These are phyloP conservation scores for Vireo griseus DNA, from an alignment of 2,797 vertebrate genomes.

Conservation along the genomic window DNA sequence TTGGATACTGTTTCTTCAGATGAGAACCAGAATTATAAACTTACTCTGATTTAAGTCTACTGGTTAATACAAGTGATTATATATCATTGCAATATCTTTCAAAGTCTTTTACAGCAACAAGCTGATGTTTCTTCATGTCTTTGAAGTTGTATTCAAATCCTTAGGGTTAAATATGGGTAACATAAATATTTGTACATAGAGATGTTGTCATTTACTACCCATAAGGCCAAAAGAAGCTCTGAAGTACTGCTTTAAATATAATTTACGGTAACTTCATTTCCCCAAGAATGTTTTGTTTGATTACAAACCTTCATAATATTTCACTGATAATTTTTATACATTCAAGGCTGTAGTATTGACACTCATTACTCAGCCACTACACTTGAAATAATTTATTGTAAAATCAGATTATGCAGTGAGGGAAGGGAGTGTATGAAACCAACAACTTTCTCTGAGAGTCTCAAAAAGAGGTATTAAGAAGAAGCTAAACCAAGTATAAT, in stretches of 20 bases:
- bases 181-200: slow-evolving; percentile 16
- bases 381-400: neutral
- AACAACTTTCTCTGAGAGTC: neutral
- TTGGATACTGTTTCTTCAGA: neutral
- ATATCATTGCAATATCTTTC: neutral
- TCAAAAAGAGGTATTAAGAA: neutral
- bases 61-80: neutral
- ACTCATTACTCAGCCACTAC: neutral
- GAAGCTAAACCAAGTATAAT: neutral
- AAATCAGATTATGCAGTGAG: neutral
- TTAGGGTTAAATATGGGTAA: neutral
- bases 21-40: neutral
- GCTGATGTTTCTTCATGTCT: neutral
- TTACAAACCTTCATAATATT: neutral
- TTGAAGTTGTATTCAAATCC: neutral
- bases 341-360: neutral
- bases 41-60: neutral
- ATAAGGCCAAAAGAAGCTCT: neutral
- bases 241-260: neutral
- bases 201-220: neutral
- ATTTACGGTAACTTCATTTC: neutral
- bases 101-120: neutral
- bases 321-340: neutral
- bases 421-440: neutral
- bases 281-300: neutral